These are phyloP conservation scores for Polypterus bichir DNA, from an alignment of 2,113 vertebrate species.

Conservation along the genomic window DNA sequence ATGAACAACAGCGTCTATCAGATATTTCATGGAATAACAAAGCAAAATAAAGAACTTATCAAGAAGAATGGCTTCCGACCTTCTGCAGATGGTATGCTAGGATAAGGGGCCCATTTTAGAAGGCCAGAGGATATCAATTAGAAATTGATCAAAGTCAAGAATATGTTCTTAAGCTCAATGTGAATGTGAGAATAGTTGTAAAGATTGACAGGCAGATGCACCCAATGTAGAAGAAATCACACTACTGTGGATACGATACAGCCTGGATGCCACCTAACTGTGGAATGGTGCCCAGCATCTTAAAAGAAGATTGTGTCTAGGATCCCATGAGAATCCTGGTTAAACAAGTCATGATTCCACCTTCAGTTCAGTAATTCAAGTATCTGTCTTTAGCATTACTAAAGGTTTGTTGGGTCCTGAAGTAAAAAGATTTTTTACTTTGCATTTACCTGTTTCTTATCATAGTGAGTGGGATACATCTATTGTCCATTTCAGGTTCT, in stretches of 20 bases:
- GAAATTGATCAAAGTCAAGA: background rate
- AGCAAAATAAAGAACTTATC: too few relatives aligned
- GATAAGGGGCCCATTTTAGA: background rate
- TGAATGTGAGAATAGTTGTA: conserved; percentile 10
- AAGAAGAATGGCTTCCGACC: too few relatives aligned
- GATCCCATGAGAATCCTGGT: conserved; percentile 9
- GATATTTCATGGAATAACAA: too few relatives aligned
- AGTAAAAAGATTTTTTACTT: too few relatives aligned
- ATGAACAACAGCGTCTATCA: too few relatives aligned
- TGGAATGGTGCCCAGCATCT: conserved; percentile 9
- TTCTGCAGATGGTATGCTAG: too few relatives aligned
- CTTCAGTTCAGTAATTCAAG: too few relatives aligned
- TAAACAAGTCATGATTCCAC: background rate
- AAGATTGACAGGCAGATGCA: conserved; percentile 3
- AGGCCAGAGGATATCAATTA: background rate
- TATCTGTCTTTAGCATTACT: too few relatives aligned
- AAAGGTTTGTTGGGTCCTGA: too few relatives aligned
- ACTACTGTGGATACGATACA: conserved; percentile 7
- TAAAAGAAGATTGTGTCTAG: conserved; percentile 11
- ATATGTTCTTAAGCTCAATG: conserved; percentile 6
- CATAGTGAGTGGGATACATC: too few relatives aligned
- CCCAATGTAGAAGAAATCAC: conserved; percentile 6
- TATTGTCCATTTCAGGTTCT: too few relatives aligned
- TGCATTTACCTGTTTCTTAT: too few relatives aligned
- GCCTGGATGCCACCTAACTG: conserved; percentile 9